These are phyloP conservation scores for Hippasteria phrygiana DNA, from an alignment of 53 echinoderm and acorn worm species.

Conservation along the genomic window DNA sequence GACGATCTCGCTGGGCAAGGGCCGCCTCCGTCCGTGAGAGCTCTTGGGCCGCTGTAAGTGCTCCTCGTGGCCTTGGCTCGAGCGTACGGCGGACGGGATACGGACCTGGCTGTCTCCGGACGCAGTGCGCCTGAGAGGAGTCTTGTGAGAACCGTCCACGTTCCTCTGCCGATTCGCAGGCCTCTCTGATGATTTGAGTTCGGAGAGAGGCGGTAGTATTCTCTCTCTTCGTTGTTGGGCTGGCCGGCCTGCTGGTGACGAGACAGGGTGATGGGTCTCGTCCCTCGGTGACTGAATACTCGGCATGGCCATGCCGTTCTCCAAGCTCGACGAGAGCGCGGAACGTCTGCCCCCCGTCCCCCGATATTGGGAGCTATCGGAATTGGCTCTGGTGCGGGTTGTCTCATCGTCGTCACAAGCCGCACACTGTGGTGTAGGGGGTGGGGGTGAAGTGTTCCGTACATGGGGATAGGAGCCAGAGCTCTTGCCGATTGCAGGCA, in stretches of 20 bases:
- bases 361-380: slow-evolving; percentile 25
- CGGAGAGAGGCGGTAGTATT: slow-evolving; percentile 46
- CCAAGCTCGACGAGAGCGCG: background rate
- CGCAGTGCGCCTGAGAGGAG: slow-evolving; percentile 48
- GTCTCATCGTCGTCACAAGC: background rate
- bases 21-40: slow-evolving; percentile 45
- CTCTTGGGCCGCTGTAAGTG: slow-evolving; percentile 45
- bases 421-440: slow-evolving; percentile 17
- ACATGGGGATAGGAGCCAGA: slow-evolving; percentile 10
- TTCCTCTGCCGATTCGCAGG: background rate
- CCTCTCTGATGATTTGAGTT: slow-evolving; percentile 2
- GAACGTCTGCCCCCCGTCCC: background rate
- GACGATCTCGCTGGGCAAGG: slow-evolving; percentile 37
- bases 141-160: background rate
- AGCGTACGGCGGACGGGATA: background rate
- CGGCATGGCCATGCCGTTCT: slow-evolving; percentile 11
- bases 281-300: slow-evolving; percentile 12
- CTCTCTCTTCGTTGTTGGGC: slow-evolving; percentile 22
- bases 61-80: background rate
- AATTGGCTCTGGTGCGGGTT: slow-evolving; percentile 25
- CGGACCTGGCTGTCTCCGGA: slow-evolving; percentile 14
- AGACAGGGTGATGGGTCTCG: background rate
- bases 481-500: slow-evolving; percentile 65
- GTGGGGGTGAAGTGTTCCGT: slow-evolving; percentile 33
- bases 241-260: background rate